Evolutionary conservation across 2,888 invertebrate genomes (phyloP).

Genomic region (Tinea trinotella): DNA sequence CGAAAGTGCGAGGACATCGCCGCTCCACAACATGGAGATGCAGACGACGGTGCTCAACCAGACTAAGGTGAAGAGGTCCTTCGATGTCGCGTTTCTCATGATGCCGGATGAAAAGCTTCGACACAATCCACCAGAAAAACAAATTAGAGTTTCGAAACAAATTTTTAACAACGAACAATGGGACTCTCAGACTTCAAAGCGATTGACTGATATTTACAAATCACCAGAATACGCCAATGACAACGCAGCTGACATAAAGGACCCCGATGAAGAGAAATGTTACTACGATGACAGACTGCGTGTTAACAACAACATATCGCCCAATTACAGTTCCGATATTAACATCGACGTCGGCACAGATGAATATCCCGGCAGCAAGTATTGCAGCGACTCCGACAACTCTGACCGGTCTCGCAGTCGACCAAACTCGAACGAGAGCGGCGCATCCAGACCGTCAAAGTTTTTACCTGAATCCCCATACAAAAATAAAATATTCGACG

Average conservation of each 20-base stretch:
- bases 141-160: conserved; percentile 65
- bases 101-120: conserved; percentile 89
- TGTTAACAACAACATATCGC: conserved; percentile 60
- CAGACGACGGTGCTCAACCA: conserved; percentile 52
- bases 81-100: conserved; percentile 92
- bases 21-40: conserved; percentile 48
- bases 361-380: conserved; percentile 59
- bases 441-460: conserved; percentile 66
- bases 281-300: conserved; percentile 47
- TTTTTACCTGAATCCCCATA: conserved; percentile 54
- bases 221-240: conserved; percentile 55
- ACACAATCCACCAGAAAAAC: conserved; percentile 73
- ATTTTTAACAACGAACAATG: conserved; percentile 62
- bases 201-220: conserved; percentile 59
- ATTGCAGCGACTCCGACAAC: conserved; percentile 66
- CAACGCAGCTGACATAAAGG: conserved; percentile 46
- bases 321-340: conserved; percentile 60
- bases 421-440: conserved; percentile 68
- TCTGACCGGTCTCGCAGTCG: conserved; percentile 64
- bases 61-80: conserved; percentile 84
- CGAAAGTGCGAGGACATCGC: conserved; percentile 66
- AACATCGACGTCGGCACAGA: conserved; percentile 69
- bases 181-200: conserved; percentile 50
- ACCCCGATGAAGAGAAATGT: conserved; percentile 34
- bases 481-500: conserved; percentile 75